Evolutionary conservation across 2,888 invertebrate genomes (phyloP).

Genomic region (Microdon myrmicae): DNA sequence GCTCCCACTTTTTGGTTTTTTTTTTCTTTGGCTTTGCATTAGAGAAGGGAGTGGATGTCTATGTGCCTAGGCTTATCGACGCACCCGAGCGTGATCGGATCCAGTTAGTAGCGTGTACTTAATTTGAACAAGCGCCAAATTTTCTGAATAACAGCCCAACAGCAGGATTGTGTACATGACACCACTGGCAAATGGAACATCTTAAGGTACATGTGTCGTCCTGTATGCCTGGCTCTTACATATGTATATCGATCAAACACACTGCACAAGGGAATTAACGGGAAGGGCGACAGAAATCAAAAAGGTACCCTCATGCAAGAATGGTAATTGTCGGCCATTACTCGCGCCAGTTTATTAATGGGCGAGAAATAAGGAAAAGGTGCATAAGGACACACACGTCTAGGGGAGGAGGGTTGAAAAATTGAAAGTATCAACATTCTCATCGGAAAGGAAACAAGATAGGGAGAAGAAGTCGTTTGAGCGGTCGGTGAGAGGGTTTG

Average conservation of each 20-base stretch:
- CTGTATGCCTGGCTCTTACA: constrained; percentile 41
- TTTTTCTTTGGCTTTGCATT: constrained; percentile 14
- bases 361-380: constrained; percentile 48
- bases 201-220: constrained; percentile 45
- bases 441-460: too few relatives aligned
- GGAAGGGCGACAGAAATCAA: constrained; percentile 4
- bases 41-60: constrained; percentile 37
- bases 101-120: constrained; percentile 47
- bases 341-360: constrained; percentile 52
- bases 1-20: background rate
- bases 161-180: constrained; percentile 22
- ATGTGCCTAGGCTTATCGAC: constrained; percentile 37
- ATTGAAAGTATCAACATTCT: constrained; percentile 2
- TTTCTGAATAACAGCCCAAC: constrained; percentile 34
- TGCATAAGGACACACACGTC: constrained; percentile 31
- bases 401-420: constrained; percentile 24
- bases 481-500: constrained; percentile 24
- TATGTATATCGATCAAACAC: constrained; percentile 52
- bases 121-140: constrained; percentile 41
- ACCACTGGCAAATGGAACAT: constrained; percentile 27
- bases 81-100: constrained; percentile 47
- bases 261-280: constrained; percentile 38
- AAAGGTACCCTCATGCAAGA: constrained; percentile 44
- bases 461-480: constrained; percentile 22
- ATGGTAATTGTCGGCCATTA: constrained; percentile 53